Evolutionary conservation across 1,140 invertebrate genomes (phyloP).

Genomic region (Musca vetustissima): DNA sequence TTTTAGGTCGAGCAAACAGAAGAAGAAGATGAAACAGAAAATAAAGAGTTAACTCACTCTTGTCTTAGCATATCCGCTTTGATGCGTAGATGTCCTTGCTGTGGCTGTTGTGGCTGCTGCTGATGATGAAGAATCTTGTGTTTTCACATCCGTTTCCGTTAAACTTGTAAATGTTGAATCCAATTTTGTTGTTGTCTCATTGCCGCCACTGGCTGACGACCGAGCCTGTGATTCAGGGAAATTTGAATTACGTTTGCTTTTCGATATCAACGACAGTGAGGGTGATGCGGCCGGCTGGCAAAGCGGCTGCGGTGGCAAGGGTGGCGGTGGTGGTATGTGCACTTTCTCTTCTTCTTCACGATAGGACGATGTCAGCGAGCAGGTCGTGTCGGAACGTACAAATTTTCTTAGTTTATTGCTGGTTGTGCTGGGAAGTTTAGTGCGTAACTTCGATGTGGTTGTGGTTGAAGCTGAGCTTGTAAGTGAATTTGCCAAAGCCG

Average conservation of each 20-base stretch:
- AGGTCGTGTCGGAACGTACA: background rate
- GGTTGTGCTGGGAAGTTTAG: slow-evolving; percentile 12
- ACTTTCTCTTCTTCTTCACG: slow-evolving; percentile 2
- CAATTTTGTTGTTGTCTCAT: slow-evolving; percentile 1
- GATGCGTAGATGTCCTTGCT: slow-evolving; percentile 7
- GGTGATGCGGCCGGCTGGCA: slow-evolving; percentile 14
- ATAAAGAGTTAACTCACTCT: background rate
- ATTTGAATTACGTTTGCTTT: slow-evolving; percentile 24
- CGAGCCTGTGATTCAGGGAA: slow-evolving; percentile 8
- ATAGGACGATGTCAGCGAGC: slow-evolving; percentile 1
- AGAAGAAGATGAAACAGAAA: too few relatives aligned
- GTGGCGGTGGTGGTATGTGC: slow-evolving; percentile 42
- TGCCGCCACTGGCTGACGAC: background rate
- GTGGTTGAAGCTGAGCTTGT: background rate
- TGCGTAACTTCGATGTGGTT: slow-evolving; percentile 9
- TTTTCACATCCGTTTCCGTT: slow-evolving; percentile 25
- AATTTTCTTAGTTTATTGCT: slow-evolving; percentile 17
- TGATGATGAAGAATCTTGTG: slow-evolving; percentile 3
- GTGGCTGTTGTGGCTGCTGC: background rate
- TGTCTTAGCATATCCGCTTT: slow-evolving; percentile 12
- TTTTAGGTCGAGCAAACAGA: too few relatives aligned
- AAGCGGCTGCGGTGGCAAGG: slow-evolving; percentile 40
- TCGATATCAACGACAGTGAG: slow-evolving; percentile 24
- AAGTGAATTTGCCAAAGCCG: background rate
- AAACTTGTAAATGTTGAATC: background rate